These are phyloP conservation scores for Phrynosoma blainvillii DNA, from an alignment of 2,113 vertebrate genomes.

Conservation along the genomic window DNA sequence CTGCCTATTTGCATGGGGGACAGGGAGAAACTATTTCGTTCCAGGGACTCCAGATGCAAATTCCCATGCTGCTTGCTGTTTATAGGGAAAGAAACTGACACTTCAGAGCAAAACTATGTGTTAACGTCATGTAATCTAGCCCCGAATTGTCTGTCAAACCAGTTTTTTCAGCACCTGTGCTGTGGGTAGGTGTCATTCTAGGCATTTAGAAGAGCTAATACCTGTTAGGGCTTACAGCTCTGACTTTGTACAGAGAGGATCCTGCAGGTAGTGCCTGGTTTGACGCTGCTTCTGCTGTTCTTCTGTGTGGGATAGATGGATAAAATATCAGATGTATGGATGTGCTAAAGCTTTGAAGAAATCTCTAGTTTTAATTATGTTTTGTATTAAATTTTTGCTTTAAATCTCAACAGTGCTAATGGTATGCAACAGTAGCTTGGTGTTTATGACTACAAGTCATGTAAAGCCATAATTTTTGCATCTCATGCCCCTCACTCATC, in stretches of 20 bases:
- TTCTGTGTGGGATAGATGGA: no score
- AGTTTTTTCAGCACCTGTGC: neutral
- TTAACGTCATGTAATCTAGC: neutral
- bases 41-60: neutral
- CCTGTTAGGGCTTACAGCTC: neutral
- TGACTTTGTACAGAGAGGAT: neutral
- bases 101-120: neutral
- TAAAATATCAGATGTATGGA: neutral
- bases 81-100: neutral
- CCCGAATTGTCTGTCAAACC: neutral
- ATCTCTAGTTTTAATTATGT: slow-evolving; percentile 41
- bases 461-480: no score
- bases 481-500: no score
- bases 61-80: neutral
- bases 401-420: slow-evolving; percentile 51
- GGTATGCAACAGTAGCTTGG: slow-evolving; percentile 26
- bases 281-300: neutral
- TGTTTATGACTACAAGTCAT: no score
- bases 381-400: slow-evolving; percentile 44
- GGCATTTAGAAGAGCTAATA: neutral
- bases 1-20: neutral
- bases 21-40: no score
- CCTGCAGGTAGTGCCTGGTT: neutral
- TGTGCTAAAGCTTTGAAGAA: slow-evolving; percentile 62
- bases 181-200: neutral